Conservation (phyloP, 2,113 vertebrate species). For the Desmodus rotundus region DNA sequence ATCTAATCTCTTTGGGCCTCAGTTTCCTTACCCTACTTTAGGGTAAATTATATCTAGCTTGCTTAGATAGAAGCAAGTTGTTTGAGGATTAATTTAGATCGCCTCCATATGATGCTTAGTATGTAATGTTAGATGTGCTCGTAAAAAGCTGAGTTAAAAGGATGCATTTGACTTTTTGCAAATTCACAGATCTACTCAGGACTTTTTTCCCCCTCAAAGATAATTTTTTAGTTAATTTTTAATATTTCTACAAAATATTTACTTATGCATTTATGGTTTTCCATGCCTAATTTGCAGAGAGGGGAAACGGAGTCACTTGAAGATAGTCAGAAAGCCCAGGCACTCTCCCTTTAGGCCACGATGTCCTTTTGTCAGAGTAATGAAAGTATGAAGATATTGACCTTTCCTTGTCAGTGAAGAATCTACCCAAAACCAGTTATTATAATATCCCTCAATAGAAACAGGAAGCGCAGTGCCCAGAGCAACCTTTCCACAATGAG, state of each 20-base stretch:
- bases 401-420: neutral
- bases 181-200: neutral
- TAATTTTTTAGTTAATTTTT: neutral
- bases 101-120: neutral
- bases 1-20: slow-evolving; percentile 1
- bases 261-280: neutral
- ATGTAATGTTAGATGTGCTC: neutral
- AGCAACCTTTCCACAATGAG: neutral
- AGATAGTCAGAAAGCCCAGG: neutral
- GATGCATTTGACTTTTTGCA: neutral
- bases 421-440: neutral
- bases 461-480: neutral
- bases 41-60: neutral
- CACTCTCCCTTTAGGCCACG: neutral
- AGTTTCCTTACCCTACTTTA: neutral
- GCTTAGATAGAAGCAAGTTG: no score
- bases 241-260: slow-evolving; percentile 16
- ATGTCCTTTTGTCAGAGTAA: neutral
- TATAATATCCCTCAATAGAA: neutral
- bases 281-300: neutral
- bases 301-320: neutral
- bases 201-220: neutral
- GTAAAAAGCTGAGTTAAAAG: slow-evolving; percentile 4
- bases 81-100: neutral
- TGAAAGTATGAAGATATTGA: neutral